Conservation (phyloP, 2,113 vertebrate species). For the Paracanthobrama guichenoti region DNA sequence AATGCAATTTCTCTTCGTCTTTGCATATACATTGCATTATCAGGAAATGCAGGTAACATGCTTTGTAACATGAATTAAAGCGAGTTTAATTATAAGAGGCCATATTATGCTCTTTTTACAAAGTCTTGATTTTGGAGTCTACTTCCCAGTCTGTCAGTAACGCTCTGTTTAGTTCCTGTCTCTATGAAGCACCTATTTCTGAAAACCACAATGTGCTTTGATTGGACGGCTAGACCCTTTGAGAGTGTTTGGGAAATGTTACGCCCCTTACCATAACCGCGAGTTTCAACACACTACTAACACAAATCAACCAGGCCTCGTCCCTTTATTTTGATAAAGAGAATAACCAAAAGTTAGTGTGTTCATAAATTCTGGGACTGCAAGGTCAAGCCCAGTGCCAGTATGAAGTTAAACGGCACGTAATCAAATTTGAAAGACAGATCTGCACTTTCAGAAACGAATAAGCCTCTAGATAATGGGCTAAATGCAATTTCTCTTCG, state of each 20-base stretch:
- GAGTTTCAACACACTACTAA: no score
- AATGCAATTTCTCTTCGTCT: slow-evolving; percentile 14
- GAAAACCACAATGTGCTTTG: no score
- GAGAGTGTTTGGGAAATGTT: no score
- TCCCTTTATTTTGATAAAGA: background rate
- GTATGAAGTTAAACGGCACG: background rate
- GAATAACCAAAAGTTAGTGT: background rate
- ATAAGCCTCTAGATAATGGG: background rate
- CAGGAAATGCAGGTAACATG: background rate
- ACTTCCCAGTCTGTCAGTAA: no score
- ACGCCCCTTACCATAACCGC: no score
- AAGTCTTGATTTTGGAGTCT: no score
- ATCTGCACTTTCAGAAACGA: background rate
- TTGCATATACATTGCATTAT: background rate
- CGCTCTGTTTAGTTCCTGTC: no score
- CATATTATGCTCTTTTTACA: no score
- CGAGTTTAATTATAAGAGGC: background rate
- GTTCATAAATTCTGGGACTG: background rate
- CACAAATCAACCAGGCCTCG: no score
- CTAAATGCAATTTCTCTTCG: slow-evolving; percentile 7
- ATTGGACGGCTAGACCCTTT: no score
- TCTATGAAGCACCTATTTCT: no score
- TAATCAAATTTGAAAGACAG: slow-evolving; percentile 3
- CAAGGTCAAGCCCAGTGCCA: background rate
- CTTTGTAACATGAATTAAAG: background rate